Evolutionary conservation across 2,797 vertebrate genomes (phyloP), one percentile per base, ranked within the genome.

Genomic region (Caiman crocodilus): DNA sequence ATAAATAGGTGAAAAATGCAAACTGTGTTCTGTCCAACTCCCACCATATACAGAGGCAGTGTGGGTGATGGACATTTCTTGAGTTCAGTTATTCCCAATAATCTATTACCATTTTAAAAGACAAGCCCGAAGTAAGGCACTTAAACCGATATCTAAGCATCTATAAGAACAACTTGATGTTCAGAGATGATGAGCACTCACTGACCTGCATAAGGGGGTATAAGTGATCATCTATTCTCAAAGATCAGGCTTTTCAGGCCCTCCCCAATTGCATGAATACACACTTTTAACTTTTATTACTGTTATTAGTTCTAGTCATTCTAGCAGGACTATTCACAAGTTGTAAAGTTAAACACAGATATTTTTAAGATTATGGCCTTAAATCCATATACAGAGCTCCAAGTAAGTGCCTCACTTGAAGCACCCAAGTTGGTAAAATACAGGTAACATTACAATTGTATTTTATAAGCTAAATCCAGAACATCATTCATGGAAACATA

Each of bases 1-100:
- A 77, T 88, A 94, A 96, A 95, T 82, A 88, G 94, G 82, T 58
- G 94, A 91, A 94, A 94, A 91, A 94, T 90, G 89, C 86, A 77
- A 0, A 0, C 25, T 78, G 25, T 10, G 59, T 60, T 90, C 94
- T 82, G 65, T 79, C 87, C 63, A 18, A 11, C 85, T 93, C 94
- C 85, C 86, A 7, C 77, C 26, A 67, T 30, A 89, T 15, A 8
- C 67, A 93, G 84, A 17, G 94, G 89, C 92, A 73, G 79, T 18
- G 82, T 94, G 94, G 96, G 93, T 93, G 93, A 69, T 64, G 73
- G 0, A 2, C 73, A 56, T 76, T 77, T 85, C 83, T 81, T 4
- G 4, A 58, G 25, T 71, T 79, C 60, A 90, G 82, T 92, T 94
- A 93, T 81, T 58, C 71, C 55, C 77, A 77, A 84, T 1, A 10